Conservation (phyloP, 2,113 vertebrate genomes). For the Crypturellus undulatus region DNA sequence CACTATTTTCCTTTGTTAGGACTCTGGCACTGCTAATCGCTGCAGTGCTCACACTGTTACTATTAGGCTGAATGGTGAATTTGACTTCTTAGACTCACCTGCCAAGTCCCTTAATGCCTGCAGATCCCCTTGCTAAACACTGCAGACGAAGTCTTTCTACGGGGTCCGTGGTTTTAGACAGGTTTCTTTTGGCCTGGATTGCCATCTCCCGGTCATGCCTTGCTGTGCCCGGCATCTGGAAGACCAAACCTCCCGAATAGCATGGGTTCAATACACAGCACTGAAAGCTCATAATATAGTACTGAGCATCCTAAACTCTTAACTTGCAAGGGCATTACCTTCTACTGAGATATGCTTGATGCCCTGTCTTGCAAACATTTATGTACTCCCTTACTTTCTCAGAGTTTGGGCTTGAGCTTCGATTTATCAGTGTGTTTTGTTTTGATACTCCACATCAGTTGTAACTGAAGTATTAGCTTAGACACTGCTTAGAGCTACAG, state of each 20-base stretch:
- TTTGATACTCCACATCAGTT: neutral
- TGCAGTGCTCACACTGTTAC: neutral
- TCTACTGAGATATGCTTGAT: neutral
- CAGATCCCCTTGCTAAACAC: conserved; percentile 88
- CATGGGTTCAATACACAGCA: neutral
- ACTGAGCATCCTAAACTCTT: neutral
- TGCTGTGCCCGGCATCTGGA: conserved; percentile 88
- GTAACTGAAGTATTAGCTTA: neutral
- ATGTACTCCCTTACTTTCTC: neutral
- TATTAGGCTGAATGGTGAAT: neutral
- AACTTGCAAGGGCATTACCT: neutral
- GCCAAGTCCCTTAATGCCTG: conserved; percentile 93
- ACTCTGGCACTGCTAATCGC: neutral
- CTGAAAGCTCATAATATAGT: neutral
- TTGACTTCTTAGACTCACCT: conserved; percentile 77
- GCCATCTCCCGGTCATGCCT: conserved; percentile 91
- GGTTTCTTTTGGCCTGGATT: conserved; percentile 79
- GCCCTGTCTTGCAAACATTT: neutral
- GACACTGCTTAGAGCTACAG: neutral
- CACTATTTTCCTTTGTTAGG: neutral
- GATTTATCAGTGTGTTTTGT: neutral
- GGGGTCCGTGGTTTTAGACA: conserved; percentile 78
- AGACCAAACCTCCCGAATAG: neutral
- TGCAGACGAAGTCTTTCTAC: conserved; percentile 88
- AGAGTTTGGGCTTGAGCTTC: neutral